These are phyloP conservation scores for Lypha dubia DNA, from an alignment of 2,888 invertebrate species.

Conservation along the genomic window DNA sequence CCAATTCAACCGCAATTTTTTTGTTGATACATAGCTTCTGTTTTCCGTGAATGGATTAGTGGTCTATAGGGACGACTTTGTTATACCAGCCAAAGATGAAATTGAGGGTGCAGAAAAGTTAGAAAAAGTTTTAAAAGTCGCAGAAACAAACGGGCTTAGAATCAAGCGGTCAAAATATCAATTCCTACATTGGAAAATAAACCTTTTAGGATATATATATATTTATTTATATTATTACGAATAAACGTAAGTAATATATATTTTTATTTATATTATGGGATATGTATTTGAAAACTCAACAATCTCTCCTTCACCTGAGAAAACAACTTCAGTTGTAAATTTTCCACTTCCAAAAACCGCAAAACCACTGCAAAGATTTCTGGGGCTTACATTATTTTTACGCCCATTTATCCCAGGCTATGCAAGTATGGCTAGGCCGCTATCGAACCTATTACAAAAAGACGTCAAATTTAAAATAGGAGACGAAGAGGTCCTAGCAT, in stretches of 20 bases:
- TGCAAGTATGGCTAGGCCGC: constrained; percentile 36
- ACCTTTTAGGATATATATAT: too few species aligned
- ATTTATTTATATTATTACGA: too few species aligned
- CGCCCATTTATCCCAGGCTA: constrained; percentile 56
- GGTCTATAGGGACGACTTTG: too few species aligned
- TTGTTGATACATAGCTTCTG: too few species aligned
- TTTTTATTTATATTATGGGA: too few species aligned
- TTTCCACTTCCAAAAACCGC: constrained; percentile 58
- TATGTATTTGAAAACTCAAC: constrained; percentile 35
- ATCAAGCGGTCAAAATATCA: constrained; percentile 61
- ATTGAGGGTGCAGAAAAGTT: too few species aligned
- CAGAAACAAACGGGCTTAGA: too few species aligned
- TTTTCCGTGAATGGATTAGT: too few species aligned
- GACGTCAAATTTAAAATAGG: constrained; percentile 66
- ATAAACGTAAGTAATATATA: too few species aligned
- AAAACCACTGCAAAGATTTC: constrained; percentile 58
- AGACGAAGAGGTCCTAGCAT: constrained; percentile 56
- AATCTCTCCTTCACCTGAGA: constrained; percentile 57
- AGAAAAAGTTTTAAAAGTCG: too few species aligned
- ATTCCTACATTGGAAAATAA: constrained; percentile 39
- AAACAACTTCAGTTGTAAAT: constrained; percentile 47
- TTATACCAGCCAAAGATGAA: too few species aligned
- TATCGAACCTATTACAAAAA: constrained; percentile 69
- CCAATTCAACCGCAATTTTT: too few species aligned
- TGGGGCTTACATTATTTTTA: constrained; percentile 69